phyloP scores from a whole-genome alignment of 2,888 invertebrate genomes.

The Anticlea derivata region DNA sequence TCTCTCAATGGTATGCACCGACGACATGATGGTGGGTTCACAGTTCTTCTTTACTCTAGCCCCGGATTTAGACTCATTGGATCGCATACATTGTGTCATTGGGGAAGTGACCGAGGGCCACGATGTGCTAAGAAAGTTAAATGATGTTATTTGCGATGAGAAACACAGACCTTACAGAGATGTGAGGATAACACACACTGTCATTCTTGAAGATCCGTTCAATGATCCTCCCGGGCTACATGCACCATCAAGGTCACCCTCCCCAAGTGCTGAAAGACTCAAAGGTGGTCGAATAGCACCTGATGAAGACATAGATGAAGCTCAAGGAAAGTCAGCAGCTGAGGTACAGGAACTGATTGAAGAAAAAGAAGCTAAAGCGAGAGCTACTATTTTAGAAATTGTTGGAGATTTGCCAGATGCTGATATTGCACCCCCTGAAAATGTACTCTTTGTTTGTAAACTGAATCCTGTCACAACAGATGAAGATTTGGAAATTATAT shows the following conservation, averaged over 20 bases:
- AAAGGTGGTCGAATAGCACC: conserved; percentile 95
- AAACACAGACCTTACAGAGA: conserved; percentile 96
- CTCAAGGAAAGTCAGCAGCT: conserved; percentile 91
- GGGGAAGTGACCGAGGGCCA: conserved; percentile 97
- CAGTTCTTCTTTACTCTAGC: conserved; percentile 98
- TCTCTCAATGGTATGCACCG: conserved; percentile 97
- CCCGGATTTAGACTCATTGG: conserved; percentile 93
- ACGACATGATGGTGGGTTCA: conserved; percentile 94
- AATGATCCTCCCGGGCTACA: conserved; percentile 92
- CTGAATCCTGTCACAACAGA: conserved; percentile 99
- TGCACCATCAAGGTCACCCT: conserved; percentile 94
- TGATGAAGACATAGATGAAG: conserved; percentile 96
- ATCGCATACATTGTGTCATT: conserved; percentile 96
- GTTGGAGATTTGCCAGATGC: conserved; percentile 99
- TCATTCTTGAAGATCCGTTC: conserved; percentile 97
- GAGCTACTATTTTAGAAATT: conserved; percentile 99
- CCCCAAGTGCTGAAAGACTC: conserved; percentile 91
- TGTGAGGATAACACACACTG: conserved; percentile 97
- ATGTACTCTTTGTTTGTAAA: conserved; percentile 99
- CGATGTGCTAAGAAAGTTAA: conserved; percentile 93
- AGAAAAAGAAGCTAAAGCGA: conserved; percentile 96
- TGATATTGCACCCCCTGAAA: conserved; percentile 98
- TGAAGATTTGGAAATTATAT: conserved; percentile 98
- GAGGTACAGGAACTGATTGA: conserved; percentile 95
- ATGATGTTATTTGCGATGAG: conserved; percentile 96